phyloP scores from a whole-genome alignment of 2,797 vertebrate genomes.

The Pseudochirops corinnae region DNA sequence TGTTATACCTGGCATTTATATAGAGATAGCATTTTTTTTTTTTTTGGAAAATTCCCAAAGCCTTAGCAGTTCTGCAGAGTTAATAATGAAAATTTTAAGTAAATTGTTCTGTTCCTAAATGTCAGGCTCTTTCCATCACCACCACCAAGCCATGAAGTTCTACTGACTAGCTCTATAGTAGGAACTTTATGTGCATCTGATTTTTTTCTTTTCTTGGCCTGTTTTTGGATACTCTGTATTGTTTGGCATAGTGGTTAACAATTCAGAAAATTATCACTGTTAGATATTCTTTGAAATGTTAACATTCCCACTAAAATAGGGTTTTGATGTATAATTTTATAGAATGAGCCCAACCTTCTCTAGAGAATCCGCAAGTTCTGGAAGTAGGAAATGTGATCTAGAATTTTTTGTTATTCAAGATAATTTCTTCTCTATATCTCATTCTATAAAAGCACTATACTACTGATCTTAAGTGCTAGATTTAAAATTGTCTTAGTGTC shows the following conservation, averaged over 20 bases:
- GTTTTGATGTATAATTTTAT: conserved; percentile 16
- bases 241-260: conserved; percentile 19
- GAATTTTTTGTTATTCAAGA: not conserved
- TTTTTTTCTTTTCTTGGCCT: not conserved
- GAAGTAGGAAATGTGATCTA: conserved; percentile 26
- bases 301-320: conserved; percentile 5
- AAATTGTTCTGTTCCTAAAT: not conserved
- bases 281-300: not conserved
- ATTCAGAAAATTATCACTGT: conserved; percentile 14
- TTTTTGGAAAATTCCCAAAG: not conserved
- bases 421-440: not conserved
- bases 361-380: conserved; percentile 36
- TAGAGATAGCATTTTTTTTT: not conserved
- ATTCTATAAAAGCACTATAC: not conserved
- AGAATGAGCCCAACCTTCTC: conserved; percentile 14
- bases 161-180: not conserved
- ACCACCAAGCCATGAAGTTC: not conserved
- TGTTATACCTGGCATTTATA: not conserved
- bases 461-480: not conserved
- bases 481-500: conserved; percentile 2
- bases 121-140: not conserved
- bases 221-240: not conserved
- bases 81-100: not conserved
- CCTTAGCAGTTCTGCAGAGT: not conserved
- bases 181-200: not conserved